Base-by-base conservation (phyloP, 2,797 vertebrate genomes). In the Pangasius sanitwongsei region DNA sequence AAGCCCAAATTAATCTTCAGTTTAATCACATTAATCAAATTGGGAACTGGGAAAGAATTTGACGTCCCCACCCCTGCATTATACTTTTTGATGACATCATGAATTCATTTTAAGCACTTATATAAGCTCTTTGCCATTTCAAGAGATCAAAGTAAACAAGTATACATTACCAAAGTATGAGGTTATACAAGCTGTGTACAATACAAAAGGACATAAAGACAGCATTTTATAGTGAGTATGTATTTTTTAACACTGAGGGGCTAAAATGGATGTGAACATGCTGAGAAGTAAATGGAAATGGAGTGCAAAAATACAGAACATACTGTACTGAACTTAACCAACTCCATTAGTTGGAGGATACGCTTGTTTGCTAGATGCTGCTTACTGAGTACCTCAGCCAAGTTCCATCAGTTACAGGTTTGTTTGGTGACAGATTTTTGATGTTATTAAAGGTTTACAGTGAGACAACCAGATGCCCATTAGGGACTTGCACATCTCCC, bases 391-490 rank as follows among this genome's bases (percentile, higher is more conserved):
- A 90, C 59, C 87, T 85, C 74, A 89, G 87, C 72, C 87, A 89
- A 92, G 86, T 89, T 89, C 92, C 91, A 90, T 93, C 94, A 92
- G 91, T 94, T 94, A 91, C 87, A 93, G 91, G 93, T 94, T 91
- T 92, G 91, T 88, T 75, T 91, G 89, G 48, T 87, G 87, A 88
- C 77, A 77, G 89, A 92, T 89, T 89, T 91, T 90, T 67, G 55
- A 69, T 89, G 91, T 84, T 90, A 89, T 89, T 70, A 37, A 90
- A 92, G 93, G 91, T 94, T 92, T 91, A 92, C 89, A 70, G 85
- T 67, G 83, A 77, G 85, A 94, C 93, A 91, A 91, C 89, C 16
- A 61, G 92, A 91, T 91, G 92, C 89, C 92, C 92, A 89, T 89
- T 86, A 50, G 89, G 91, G 90, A 94, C 86, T 92, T 25, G 44